Base-by-base conservation (phyloP, 2,888 invertebrate species). In the Craniophora ligustri region DNA sequence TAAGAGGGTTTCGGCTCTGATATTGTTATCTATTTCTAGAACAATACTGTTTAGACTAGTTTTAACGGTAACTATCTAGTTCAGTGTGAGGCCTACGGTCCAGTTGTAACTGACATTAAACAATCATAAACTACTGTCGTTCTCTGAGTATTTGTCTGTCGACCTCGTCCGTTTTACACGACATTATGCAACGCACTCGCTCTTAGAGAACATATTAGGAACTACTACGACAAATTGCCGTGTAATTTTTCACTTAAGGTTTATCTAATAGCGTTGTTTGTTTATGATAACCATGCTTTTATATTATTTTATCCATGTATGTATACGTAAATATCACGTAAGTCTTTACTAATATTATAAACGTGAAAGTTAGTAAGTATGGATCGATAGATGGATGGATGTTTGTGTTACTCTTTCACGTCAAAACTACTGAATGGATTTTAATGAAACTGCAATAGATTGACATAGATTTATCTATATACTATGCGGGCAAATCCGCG, bases 101-200 rank as follows among this genome's bases (percentile, higher is more conserved):
- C 46, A 66, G 67, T 71, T 63, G 41, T 55, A 64, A 69, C 67
- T 66, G 61, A 61, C 63, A 42, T 40, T 51, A 23, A 42, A 56
- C 58, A 61, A 70, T 70, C 49, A 65, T 70, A 59, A 61, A 41
- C 56, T 26, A 26, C 26, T 54, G 56, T 63, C 67, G 73, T 68
- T 70, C 68, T 72, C 64, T 50, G 30, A 60, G 53, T 55, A 35
- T 34, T 38, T 60, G 19, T 51, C 67, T 54, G 53, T 42, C 61
- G 79, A 73, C 81, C 79, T 80, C 76, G 72, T 49, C 55, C 53
- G 60, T 68, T 75, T 76, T 67, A 60, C n/a, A n/a, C 66, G 53
- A 4, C 44, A 66, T 76, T 78, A 78, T 73, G 78, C 74, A 82
- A 81, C 51, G 39, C 30, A 41, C 39, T 28, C 40, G 30, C 15